Base-by-base conservation (phyloP, 2,113 vertebrate genomes). In the Xyliphius kryptos region DNA sequence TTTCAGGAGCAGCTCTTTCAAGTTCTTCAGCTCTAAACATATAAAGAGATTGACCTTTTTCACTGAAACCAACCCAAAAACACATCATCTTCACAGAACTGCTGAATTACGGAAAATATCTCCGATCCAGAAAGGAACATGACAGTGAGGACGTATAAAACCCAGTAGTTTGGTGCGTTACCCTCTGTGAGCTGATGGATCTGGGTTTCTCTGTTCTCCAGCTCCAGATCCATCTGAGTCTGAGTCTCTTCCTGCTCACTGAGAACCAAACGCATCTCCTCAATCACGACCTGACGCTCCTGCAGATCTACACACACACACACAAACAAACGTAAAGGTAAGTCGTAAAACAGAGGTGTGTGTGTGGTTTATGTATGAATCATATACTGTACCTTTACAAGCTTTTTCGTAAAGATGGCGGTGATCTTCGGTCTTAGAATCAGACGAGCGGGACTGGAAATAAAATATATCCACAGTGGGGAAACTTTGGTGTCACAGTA, bases 231-330 rank as follows among this genome's bases (percentile, higher is more conserved):
- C 85, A 95, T 90, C 70, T 95, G 84, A 36, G 43, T 56, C 76
- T 97, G 94, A 0, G 95, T 97, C 47, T 89, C 86, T 56, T 98
- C 95, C 79, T 97, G 95, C 71, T 98, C 95, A 44, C 83, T 79
- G 58, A 97, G 76, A 2, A 90, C 87, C 79, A 89, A 26, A 14
- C 83, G 82, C 94, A 97, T 95, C 65, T 87, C 85, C 82, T 91
- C 86, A 72, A 96, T 85, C 53, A 92, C 77, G 47, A 82, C 88
- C 58, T 92, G 83, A 63, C 89, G 91, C 54, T 70, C 76, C 47
- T 76, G 71, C 2, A 91, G 70, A 73, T 91, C 90, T 93, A 74
- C 64, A 74, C 77, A 67, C 15, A 58, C 17, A 19, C 51, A 21
- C 44, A 57, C 3, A 51, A 15, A 61, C n/a, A n/a, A n/a, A n/a